Evolutionary conservation across 1,140 invertebrate species (phyloP), one percentile per base, ranked within the genome.

Genomic region (Littorina saxatilis): DNA sequence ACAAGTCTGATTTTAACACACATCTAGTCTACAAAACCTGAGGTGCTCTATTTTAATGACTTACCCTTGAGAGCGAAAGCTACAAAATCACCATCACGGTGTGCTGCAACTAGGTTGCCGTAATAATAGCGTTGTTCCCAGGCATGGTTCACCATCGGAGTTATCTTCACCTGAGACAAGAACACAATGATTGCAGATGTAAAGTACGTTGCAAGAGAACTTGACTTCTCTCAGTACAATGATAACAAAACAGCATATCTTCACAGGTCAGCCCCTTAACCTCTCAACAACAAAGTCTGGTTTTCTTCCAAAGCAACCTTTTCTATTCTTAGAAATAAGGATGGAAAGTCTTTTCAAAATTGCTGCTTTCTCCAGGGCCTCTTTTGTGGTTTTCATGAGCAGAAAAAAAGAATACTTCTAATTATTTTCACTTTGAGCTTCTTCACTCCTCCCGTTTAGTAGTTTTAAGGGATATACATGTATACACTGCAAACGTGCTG

Each of bases 41-140:
- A n/a, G n/a, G n/a, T n/a, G n/a, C 43, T 17, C 43, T 17, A 58
- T 7, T 13, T 5, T 58, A 58, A 58, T 43, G 32, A 63, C 75
- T 89, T 93, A 97, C 96, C 95, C 95, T 96, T 97, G 76, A 98
- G 95, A 70, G 95, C 96, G 94, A 98, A 99, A 0, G 97, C 97
- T 85, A 98, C 93, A 91, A 96, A 96, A 88, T 96, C 96, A 84
- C 96, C 96, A 90, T 95, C 95, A 82, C 96, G 95, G 92, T 99
- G 97, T 70, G 97, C 95, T 52, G 97, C 96, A n/a, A 98, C 94
- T 35, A 99, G 91, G 87, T 97, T 96, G 1, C 97, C 97, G 13
- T 94, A 94, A 86, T 97, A 97, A 90, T 96, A 96, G 86, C 95
- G 95, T 39, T 95, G 94, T 88, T 98, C 97, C 97, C 98, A 99